Percentiles rank a stretch among this genome's conserved stretches.
These are phyloP conservation scores for Acrocyrtus sp. DNA, from an alignment of 2,888 invertebrate genomes.

Conservation along the genomic window DNA sequence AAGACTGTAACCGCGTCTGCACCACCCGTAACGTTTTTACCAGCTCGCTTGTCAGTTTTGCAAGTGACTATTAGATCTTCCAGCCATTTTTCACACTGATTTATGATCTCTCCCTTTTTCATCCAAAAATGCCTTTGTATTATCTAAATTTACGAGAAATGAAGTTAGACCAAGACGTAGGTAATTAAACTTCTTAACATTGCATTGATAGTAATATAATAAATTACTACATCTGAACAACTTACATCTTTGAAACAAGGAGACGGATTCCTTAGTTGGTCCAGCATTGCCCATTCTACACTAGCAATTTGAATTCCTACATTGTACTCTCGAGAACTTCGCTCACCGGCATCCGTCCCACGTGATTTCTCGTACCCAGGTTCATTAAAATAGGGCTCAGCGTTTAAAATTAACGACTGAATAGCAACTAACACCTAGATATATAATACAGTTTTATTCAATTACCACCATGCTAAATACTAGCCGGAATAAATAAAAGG, in stretches of 20 bases:
- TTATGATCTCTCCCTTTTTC: constrained; percentile 88
- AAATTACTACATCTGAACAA: constrained; percentile 1
- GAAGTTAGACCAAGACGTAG: not conserved
- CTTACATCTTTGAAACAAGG: constrained; percentile 89
- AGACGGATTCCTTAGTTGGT: constrained; percentile 89
- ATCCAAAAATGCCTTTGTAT: constrained; percentile 95
- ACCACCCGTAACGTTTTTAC: constrained; percentile 61
- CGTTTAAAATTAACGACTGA: constrained; percentile 90
- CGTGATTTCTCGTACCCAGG: constrained; percentile 92
- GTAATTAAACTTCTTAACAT: not conserved
- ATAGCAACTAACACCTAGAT: constrained; percentile 87
- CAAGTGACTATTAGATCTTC: constrained; percentile 81
- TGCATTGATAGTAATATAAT: not conserved
- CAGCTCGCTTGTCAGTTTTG: constrained; percentile 80
- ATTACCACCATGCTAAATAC: no score
- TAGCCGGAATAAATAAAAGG: no score
- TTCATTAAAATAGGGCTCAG: constrained; percentile 95
- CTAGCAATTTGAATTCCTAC: constrained; percentile 95
- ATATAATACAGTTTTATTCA: no score
- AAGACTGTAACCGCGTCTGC: constrained; percentile 62
- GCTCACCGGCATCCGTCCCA: constrained; percentile 87
- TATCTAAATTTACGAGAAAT: constrained; percentile 70
- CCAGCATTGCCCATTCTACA: constrained; percentile 96
- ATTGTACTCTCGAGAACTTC: constrained; percentile 93
- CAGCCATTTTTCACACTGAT: constrained; percentile 91